Conservation (phyloP, 2,113 vertebrate genomes). For the Thalassoma bifasciatum region DNA sequence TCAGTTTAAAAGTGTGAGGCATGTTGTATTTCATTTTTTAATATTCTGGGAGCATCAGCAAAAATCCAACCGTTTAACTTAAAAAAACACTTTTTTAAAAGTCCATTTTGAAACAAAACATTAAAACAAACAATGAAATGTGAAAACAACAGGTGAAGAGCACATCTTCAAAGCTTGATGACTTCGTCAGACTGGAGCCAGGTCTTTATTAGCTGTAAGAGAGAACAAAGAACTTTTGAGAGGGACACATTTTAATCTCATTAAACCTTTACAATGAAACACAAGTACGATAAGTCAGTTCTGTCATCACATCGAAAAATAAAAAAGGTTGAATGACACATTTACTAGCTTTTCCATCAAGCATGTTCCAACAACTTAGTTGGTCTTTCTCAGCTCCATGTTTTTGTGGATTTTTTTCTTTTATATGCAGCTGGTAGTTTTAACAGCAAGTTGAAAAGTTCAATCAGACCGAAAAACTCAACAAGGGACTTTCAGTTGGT, state of each 20-base stretch:
- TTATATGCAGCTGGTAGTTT: not conserved
- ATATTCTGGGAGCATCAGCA: slow-evolving; percentile 37
- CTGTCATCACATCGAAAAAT: not conserved
- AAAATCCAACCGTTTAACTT: slow-evolving; percentile 34
- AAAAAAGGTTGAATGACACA: not conserved
- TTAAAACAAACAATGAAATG: slow-evolving; percentile 32
- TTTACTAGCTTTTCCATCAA: not conserved
- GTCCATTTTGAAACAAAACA: slow-evolving; percentile 38
- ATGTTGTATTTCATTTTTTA: slow-evolving; percentile 37
- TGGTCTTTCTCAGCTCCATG: no score
- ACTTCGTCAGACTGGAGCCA: not conserved
- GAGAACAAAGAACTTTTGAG: not conserved
- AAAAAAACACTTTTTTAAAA: slow-evolving; percentile 65
- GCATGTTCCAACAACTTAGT: not conserved
- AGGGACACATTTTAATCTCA: no score
- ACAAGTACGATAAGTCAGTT: not conserved
- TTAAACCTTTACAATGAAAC: not conserved
- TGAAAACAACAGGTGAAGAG: not conserved
- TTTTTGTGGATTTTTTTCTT: no score
- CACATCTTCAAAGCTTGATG: slow-evolving; percentile 16
- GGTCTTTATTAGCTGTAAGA: slow-evolving; percentile 59
- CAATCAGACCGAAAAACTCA: no score
- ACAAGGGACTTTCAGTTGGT: no score
- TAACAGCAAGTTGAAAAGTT: not conserved
- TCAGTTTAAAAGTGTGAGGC: not conserved